Percentiles rank a stretch among this genome's conserved stretches.
Evolutionary conservation across 2,113 vertebrate species (phyloP).

Genomic region (Scalopus aquaticus): DNA sequence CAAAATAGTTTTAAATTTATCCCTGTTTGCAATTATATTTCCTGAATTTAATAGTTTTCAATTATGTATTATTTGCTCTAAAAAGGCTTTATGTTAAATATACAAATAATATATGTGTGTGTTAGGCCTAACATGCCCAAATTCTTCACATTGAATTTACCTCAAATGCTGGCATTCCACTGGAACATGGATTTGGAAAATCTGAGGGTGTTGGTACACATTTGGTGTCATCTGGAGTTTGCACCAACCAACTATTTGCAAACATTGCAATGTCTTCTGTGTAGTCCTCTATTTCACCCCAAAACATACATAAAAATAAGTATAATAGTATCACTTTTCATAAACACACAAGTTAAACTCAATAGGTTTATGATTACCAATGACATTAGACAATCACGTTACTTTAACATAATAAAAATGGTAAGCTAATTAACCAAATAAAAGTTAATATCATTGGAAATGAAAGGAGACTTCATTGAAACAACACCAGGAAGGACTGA

Average conservation of each 20-base stretch:
- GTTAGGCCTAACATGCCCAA: background rate
- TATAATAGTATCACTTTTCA: slow-evolving; percentile 43
- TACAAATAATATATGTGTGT: background rate
- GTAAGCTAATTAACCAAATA: background rate
- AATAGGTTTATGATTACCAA: background rate
- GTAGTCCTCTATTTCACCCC: slow-evolving; percentile 80
- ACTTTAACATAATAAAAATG: background rate
- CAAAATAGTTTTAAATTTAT: background rate
- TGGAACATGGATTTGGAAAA: slow-evolving; percentile 93
- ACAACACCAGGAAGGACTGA: background rate
- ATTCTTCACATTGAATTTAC: slow-evolving; percentile 82
- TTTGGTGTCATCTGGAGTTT: slow-evolving; percentile 87
- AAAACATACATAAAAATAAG: slow-evolving; percentile 15
- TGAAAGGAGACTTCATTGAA: background rate
- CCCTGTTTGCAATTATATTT: background rate
- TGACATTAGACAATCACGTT: background rate
- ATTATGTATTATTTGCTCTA: background rate
- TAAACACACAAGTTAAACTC: slow-evolving; percentile 1
- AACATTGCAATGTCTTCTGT: slow-evolving; percentile 94
- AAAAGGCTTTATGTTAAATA: background rate
- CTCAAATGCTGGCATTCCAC: slow-evolving; percentile 91
- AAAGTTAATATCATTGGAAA: background rate
- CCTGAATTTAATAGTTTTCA: background rate
- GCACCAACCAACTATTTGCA: slow-evolving; percentile 95
- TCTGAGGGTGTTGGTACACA: slow-evolving; percentile 91